These are phyloP conservation scores for Xestia c-nigrum DNA, from an alignment of 2,888 invertebrate genomes.

Conservation along the genomic window DNA sequence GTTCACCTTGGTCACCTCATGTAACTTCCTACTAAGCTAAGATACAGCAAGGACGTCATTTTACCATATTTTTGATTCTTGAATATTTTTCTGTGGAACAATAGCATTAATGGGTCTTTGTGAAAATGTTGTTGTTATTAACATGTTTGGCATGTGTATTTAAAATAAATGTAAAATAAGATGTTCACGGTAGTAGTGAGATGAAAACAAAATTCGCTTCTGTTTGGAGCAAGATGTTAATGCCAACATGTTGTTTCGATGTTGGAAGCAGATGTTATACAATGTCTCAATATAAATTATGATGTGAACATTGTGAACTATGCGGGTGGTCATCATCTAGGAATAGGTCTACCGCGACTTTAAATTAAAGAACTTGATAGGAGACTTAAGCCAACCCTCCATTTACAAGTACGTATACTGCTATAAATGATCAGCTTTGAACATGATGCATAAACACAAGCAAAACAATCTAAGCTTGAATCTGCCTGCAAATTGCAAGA, in stretches of 20 bases:
- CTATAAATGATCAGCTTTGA: not conserved
- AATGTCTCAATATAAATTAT: conserved; percentile 42
- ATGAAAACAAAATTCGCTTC: conserved; percentile 46
- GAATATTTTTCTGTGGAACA: conserved; percentile 67
- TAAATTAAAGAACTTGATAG: not conserved
- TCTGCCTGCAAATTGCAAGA: not conserved
- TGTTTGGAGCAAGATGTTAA: conserved; percentile 31
- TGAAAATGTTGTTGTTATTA: conserved; percentile 57
- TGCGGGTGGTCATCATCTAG: conserved; percentile 46
- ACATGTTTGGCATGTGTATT: conserved; percentile 56
- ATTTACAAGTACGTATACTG: not conserved
- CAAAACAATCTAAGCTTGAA: conserved; percentile 3
- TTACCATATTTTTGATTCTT: conserved; percentile 64
- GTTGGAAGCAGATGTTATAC: conserved; percentile 47
- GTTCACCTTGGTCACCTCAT: conserved; percentile 72
- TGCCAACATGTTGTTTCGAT: conserved; percentile 47
- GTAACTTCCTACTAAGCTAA: conserved; percentile 67
- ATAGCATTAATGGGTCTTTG: conserved; percentile 65
- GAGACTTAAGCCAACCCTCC: not conserved
- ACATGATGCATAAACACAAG: not conserved
- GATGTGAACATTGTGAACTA: conserved; percentile 25
- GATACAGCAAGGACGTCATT: conserved; percentile 60
- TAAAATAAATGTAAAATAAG: conserved; percentile 43
- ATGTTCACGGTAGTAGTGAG: conserved; percentile 47
- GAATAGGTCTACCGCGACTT: conserved; percentile 20